Percentiles rank a stretch among this genome's conserved stretches.
Evolutionary conservation across 2,888 invertebrate species (phyloP).

Genomic region (Idaea straminata): DNA sequence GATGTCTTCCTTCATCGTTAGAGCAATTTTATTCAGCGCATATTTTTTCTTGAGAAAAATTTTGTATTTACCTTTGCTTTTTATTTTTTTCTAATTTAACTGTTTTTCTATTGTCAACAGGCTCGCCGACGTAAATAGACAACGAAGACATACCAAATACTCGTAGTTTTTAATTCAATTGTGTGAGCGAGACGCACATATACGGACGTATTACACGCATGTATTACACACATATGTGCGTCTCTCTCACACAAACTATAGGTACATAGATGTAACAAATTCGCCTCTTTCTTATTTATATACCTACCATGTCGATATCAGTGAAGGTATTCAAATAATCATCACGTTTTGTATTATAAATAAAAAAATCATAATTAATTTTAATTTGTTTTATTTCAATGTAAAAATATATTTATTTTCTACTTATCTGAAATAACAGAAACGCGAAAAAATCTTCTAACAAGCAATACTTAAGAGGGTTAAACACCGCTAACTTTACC

Average conservation of each 20-base stretch:
- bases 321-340: conserved; percentile 41
- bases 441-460: too few species aligned
- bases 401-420: background rate
- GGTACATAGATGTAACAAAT: conserved; percentile 6
- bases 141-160: conserved; percentile 23
- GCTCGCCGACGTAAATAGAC: conserved; percentile 64
- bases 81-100: background rate
- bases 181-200: conserved; percentile 38
- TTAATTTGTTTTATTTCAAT: conserved; percentile 18
- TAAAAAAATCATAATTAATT: conserved; percentile 48
- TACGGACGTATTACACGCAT: conserved; percentile 17
- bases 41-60: too few species aligned
- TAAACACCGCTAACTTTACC: too few species aligned
- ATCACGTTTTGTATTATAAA: conserved; percentile 50
- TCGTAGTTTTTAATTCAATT: conserved; percentile 16
- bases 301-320: conserved; percentile 33
- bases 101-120: conserved; percentile 42
- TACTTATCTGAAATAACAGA: too few species aligned
- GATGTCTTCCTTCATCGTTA: too few species aligned
- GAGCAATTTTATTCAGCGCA: background rate
- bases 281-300: conserved; percentile 38
- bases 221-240: conserved; percentile 19
- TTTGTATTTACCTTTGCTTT: background rate
- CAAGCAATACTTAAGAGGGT: too few species aligned
- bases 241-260: conserved; percentile 33